Base-by-base conservation (phyloP, 2,113 vertebrate species). In the Podiceps cristatus region DNA sequence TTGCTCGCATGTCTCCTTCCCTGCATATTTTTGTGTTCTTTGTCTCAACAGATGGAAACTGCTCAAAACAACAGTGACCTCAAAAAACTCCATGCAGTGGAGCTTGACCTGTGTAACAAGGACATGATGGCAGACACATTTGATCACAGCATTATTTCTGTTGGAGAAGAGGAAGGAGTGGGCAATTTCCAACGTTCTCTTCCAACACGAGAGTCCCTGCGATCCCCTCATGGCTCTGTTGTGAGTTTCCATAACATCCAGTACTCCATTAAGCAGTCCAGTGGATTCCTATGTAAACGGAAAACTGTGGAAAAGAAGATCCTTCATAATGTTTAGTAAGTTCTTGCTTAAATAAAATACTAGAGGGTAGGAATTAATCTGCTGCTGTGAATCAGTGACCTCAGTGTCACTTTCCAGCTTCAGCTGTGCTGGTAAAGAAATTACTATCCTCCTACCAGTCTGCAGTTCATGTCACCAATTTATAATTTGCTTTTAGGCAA, bases 211-310 rank as follows among this genome's bases (percentile, higher is more conserved):
- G 97, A 97, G 37, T 98, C 97, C 18, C 62, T 98, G 45, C 91
- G 82, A 40, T 94, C 52, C 42, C 97, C 97, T 58, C 91, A 83
- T 25, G 98, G 98, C 50, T 98, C 98, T 0, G 88, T 97, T 59
- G 94, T 98, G 87, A 98, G 96, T 80, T 98, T 98, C 93, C 98
- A 98, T 75, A 86, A 97, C 50, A 98, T 98, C 83, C 92, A 98
- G 72, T 98, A 98, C 86, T 96, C 93, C 0, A 10, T 98, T 68
- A 97, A 93, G 85, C 94, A 92, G 71, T 82, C 90, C 85, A 92
- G 58, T 56, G 97, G 97, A 72, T 90, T 95, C 81, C 77, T 93
- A 3, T 97, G 93, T 79, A 96, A 90, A 63, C 47, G 67, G 60
- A 98, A 92, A 92, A 94, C 66, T 4, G 87, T 95, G 90, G 95